A percentile compares a stretch with the other conserved stretches of the same genome.
Evolutionary conservation across 2,888 invertebrate genomes (phyloP).

Genomic region (Carcina quercana): DNA sequence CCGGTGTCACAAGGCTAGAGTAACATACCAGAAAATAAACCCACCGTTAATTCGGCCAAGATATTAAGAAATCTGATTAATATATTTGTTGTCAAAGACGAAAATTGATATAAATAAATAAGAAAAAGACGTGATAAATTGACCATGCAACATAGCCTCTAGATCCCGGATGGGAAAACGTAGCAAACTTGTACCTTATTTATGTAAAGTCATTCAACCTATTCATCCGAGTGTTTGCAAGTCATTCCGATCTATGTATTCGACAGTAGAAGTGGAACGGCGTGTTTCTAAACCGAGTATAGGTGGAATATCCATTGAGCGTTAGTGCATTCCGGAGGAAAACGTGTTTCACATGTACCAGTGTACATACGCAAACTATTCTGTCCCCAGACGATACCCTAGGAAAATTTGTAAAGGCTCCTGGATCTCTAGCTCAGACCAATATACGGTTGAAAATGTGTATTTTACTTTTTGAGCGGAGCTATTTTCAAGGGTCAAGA

Average conservation of each 20-base stretch:
- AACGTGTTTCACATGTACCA: conserved; percentile 24
- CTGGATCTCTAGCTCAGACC: no score
- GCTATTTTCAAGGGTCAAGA: background rate
- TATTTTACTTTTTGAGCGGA: background rate
- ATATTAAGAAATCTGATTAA: no score
- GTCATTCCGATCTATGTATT: conserved; percentile 14
- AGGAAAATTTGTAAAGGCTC: conserved; percentile 40
- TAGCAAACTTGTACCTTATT: conserved; percentile 18
- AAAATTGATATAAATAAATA: no score
- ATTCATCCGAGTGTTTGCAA: conserved; percentile 20
- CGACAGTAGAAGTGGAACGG: conserved; percentile 14
- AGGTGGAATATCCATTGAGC: conserved; percentile 29
- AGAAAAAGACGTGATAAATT: no score
- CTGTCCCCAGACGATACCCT: conserved; percentile 34
- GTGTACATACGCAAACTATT: conserved; percentile 23
- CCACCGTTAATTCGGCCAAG: no score
- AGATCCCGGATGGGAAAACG: conserved; percentile 3
- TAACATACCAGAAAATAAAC: no score
- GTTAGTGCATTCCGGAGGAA: conserved; percentile 28
- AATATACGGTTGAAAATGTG: no score
- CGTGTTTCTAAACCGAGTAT: conserved; percentile 26
- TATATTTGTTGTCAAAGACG: no score
- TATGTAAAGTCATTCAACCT: conserved; percentile 27
- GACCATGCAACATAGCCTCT: conserved; percentile 1
- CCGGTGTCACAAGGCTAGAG: no score